phyloP scores from a whole-genome alignment of 1,140 invertebrate genomes.

The Drosophila leontia region DNA sequence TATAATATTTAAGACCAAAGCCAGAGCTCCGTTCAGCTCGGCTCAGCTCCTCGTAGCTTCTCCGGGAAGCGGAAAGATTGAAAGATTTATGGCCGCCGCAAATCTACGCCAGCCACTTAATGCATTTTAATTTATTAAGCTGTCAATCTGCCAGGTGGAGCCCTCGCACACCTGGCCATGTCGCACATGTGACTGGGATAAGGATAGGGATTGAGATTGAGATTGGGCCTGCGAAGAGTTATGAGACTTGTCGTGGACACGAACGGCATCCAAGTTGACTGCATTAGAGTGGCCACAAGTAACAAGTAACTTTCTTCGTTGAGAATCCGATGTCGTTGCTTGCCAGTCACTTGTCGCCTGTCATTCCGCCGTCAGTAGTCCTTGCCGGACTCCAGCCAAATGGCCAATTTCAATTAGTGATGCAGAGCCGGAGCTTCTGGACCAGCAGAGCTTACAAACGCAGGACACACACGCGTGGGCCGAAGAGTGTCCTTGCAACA shows the following conservation, averaged over 20 bases:
- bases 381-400: constrained; percentile 11
- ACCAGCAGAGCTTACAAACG: constrained; percentile 9
- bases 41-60: not conserved
- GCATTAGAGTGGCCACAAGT: constrained; percentile 34
- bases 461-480: constrained; percentile 1
- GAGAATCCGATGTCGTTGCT: constrained; percentile 9
- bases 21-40: constrained; percentile 18
- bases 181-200: constrained; percentile 26
- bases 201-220: constrained; percentile 16
- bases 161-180: constrained; percentile 11
- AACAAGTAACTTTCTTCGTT: constrained; percentile 7
- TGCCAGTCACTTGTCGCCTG: constrained; percentile 36
- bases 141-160: constrained; percentile 62
- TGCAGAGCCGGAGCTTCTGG: constrained; percentile 5
- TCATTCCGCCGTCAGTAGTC: constrained; percentile 18
- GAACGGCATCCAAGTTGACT: constrained; percentile 23
- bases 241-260: constrained; percentile 30
- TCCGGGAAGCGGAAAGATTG: constrained; percentile 28
- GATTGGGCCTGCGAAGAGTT: constrained; percentile 30
- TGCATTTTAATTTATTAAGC: constrained; percentile 83
- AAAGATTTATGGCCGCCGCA: constrained; percentile 79
- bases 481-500: not conserved
- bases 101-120: constrained; percentile 79
- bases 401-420: constrained; percentile 49
- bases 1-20: constrained; percentile 80